A percentile compares a stretch with the other conserved stretches of the same genome.
Evolutionary conservation across 2,888 invertebrate species (phyloP).

Genomic region (Pseudococcus jackbeardsleyi): DNA sequence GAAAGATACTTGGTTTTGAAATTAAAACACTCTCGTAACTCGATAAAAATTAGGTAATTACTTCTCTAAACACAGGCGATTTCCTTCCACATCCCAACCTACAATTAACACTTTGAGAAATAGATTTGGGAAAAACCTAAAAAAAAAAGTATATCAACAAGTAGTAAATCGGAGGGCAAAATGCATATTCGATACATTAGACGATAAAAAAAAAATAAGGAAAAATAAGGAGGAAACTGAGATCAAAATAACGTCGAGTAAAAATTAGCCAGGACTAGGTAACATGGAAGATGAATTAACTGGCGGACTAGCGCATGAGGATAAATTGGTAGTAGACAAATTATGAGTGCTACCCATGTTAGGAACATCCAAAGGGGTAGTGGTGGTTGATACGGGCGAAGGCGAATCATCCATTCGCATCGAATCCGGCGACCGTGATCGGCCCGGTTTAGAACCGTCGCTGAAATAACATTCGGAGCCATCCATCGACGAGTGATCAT

Average conservation of each 20-base stretch:
- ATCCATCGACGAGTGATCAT: constrained; percentile 67
- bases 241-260: constrained; percentile 17
- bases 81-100: neutral
- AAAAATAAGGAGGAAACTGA: neutral
- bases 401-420: constrained; percentile 55
- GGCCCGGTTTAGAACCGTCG: constrained; percentile 58
- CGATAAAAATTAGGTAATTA: no score
- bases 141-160: neutral
- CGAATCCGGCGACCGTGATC: constrained; percentile 58
- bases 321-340: constrained; percentile 22
- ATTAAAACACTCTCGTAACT: neutral
- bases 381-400: constrained; percentile 43
- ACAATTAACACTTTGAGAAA: neutral
- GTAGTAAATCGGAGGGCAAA: constrained; percentile 36
- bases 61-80: neutral
- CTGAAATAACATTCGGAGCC: constrained; percentile 68
- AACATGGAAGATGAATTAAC: constrained; percentile 58
- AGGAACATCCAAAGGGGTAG: constrained; percentile 58
- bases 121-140: neutral
- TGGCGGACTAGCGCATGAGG: constrained; percentile 51
- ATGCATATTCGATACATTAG: constrained; percentile 2
- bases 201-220: constrained; percentile 10
- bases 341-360: constrained; percentile 12
- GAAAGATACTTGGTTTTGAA: constrained; percentile 45
- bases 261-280: constrained; percentile 61